These are phyloP conservation scores for Halcyon smyrnensis DNA, from an alignment of 2,797 vertebrate species.

Conservation along the genomic window DNA sequence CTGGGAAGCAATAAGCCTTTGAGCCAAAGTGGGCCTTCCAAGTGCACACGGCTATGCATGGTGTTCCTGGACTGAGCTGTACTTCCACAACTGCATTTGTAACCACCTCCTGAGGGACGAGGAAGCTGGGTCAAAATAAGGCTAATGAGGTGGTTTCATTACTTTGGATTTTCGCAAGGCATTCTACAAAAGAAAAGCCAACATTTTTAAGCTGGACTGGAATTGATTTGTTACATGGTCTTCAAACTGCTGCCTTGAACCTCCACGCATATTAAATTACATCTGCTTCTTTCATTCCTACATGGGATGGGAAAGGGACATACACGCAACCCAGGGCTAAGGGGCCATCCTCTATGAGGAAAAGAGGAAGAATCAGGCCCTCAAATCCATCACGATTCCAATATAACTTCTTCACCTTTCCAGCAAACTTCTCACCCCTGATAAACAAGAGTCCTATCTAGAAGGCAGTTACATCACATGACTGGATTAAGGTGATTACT, in stretches of 20 bases:
- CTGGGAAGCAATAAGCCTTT: constrained; percentile 62
- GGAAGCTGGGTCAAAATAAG: constrained; percentile 48
- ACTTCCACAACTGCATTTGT: constrained; percentile 28
- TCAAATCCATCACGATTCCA: neutral
- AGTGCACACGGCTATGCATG: constrained; percentile 12
- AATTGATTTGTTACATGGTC: neutral
- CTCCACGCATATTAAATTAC: neutral
- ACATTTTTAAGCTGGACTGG: neutral
- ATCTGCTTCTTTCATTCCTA: neutral
- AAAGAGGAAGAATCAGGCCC: neutral
- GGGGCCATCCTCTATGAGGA: neutral
- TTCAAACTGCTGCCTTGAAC: neutral
- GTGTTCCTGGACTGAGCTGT: neutral
- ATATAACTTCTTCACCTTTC: neutral
- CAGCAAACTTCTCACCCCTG: neutral
- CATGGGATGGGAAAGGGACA: neutral
- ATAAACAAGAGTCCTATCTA: neutral
- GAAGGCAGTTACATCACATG: neutral
- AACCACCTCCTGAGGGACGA: constrained; percentile 17
- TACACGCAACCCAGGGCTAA: neutral
- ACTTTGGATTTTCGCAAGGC: constrained; percentile 32
- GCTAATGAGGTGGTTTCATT: constrained; percentile 1
- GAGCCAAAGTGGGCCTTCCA: constrained; percentile 11
- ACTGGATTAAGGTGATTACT: neutral
- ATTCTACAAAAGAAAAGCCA: neutral